Evolutionary conservation across 1,140 invertebrate genomes (phyloP).

Genomic region (Mya arenaria): DNA sequence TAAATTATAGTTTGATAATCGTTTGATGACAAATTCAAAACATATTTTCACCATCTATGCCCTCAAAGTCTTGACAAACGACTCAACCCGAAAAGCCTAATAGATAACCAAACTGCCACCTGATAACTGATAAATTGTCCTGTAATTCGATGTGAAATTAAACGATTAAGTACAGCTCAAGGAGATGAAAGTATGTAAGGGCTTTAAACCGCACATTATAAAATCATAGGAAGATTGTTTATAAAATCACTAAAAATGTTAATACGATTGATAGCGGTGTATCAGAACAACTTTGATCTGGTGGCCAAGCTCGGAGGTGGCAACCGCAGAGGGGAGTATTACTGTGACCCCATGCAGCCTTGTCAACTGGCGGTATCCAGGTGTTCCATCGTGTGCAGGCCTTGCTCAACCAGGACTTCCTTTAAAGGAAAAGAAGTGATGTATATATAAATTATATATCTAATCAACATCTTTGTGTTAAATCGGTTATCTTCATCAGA

Average conservation of each 20-base stretch:
- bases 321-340: no score
- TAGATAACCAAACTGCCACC: constrained; percentile 34
- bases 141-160: constrained; percentile 31
- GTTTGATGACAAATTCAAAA: constrained; percentile 22
- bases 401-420: no score
- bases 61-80: constrained; percentile 35
- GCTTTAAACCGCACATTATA: background rate
- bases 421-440: no score
- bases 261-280: constrained; percentile 1
- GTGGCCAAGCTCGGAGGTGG: no score
- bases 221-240: constrained; percentile 5
- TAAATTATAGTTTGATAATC: background rate
- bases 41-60: constrained; percentile 13
- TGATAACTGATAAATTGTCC: constrained; percentile 27
- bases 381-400: no score
- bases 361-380: no score
- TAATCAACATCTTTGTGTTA: no score
- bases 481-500: no score
- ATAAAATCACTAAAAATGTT: constrained; percentile 6
- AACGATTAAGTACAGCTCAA: constrained; percentile 7
- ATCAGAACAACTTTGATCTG: constrained; percentile 22
- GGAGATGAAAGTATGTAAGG: constrained; percentile 22
- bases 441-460: no score
- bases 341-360: no score
- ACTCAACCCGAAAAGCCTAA: constrained; percentile 40